Base-by-base conservation (phyloP, 2,888 invertebrate genomes). In the Zootermopsis nevadensis region DNA sequence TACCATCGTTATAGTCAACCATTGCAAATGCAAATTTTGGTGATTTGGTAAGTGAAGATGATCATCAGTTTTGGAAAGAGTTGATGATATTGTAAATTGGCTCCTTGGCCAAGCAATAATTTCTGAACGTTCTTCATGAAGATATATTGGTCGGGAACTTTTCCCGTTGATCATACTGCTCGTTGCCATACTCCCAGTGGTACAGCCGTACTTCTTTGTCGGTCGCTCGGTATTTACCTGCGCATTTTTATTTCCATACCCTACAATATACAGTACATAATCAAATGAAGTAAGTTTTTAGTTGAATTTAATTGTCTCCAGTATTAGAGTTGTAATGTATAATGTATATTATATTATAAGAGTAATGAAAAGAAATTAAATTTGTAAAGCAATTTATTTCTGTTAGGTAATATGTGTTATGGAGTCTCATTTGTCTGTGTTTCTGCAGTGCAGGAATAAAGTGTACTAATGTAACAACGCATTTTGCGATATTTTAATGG, bases 241-340 rank as follows among this genome's bases (percentile, higher is more conserved):
- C 77, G 31, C 6, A 31, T 77, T 53, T 31, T 24, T 77, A 53
- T 55, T 53, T n/a, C 38, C 60, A 33, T 66, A 33, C 31, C 2
- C n/a, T 53, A 77, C 27, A 77, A 48, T 53, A 38, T 79, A 66
- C 66, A 79, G 66, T 79, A 66, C 66, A 79, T 38, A 79, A 33
- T 60, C 53, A 77, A 55, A 77, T 35, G 24, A 79, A 79, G 60
- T 79, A 60, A 79, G 79, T 79, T 79, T 79, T 79, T 66, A 55
- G 35, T 33, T 24, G 24, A 79, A 55, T 22, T 53, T 27, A 48
- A 27, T 66, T 79, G 22, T 66, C 66, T 66, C 60, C 79, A 79
- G 79, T 79, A 79, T 79, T 79, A 79, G 79, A 79, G 33, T 2
- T 74, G 19, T 33, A 30, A 79, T 79, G 66, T 79, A 66, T 60